Evolutionary conservation across 2,888 invertebrate species (phyloP).

Genomic region (Microdon myrmicae): DNA sequence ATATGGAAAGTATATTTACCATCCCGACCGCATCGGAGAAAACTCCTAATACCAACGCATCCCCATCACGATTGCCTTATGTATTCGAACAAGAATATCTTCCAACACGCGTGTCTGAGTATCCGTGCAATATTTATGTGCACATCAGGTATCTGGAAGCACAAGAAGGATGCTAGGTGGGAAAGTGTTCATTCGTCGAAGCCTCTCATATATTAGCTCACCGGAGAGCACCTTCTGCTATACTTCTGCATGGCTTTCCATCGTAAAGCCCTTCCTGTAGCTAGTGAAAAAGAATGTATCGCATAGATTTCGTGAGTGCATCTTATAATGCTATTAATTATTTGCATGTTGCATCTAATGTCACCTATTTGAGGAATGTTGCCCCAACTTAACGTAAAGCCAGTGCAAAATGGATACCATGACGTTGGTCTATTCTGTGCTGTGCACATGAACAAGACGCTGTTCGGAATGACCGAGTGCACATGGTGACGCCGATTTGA

Average conservation of each 20-base stretch:
- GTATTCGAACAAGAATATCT: constrained; percentile 23
- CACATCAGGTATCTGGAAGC: constrained; percentile 37
- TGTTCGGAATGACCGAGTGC: constrained; percentile 1
- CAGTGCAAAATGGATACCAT: constrained; percentile 40
- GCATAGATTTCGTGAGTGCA: constrained; percentile 66
- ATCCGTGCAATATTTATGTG: constrained; percentile 43
- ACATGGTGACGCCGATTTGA: constrained; percentile 22
- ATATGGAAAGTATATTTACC: too few species aligned
- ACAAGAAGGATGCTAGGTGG: constrained; percentile 33
- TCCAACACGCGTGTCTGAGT: constrained; percentile 33
- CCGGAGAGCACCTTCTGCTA: constrained; percentile 33
- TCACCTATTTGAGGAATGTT: constrained; percentile 56
- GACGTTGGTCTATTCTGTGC: constrained; percentile 33
- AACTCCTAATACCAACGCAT: too few species aligned
- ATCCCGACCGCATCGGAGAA: too few species aligned
- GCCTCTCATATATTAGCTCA: constrained; percentile 43
- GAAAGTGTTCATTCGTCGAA: constrained; percentile 47
- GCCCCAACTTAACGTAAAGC: constrained; percentile 20
- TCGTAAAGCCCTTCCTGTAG: too few species aligned
- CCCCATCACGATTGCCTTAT: too few species aligned
- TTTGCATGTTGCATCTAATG: constrained; percentile 66
- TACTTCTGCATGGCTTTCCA: constrained; percentile 50
- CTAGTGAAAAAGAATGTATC: constrained; percentile 56
- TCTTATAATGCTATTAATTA: constrained; percentile 67
- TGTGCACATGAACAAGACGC: background rate